These are phyloP conservation scores for Aethina tumida DNA, from an alignment of 1,140 invertebrate genomes.

Conservation along the genomic window DNA sequence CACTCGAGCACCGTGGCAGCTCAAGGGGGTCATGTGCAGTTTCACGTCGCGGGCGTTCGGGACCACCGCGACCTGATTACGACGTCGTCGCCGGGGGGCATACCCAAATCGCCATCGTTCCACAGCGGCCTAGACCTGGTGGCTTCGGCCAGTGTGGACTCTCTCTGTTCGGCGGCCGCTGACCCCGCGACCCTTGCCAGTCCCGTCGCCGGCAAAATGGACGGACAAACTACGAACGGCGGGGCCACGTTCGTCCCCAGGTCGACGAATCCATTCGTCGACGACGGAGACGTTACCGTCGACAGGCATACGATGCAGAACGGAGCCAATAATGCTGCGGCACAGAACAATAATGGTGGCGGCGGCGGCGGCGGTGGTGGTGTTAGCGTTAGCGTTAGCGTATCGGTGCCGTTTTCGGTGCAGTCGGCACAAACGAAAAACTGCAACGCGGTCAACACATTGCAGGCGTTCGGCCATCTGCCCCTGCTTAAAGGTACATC, in stretches of 20 bases:
- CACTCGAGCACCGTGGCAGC: too few relatives aligned
- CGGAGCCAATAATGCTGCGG: too few relatives aligned
- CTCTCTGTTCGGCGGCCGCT: slow-evolving; percentile 40
- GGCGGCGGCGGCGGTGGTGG: background rate
- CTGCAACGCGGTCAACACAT: slow-evolving; percentile 9
- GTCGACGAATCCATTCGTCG: too few relatives aligned
- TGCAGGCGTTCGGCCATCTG: slow-evolving; percentile 18
- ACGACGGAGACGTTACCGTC: too few relatives aligned
- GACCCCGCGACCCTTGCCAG: too few relatives aligned
- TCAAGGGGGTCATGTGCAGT: slow-evolving; percentile 46
- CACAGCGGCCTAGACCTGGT: slow-evolving; percentile 70
- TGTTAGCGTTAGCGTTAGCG: background rate
- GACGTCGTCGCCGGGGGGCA: slow-evolving; percentile 48
- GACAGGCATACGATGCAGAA: too few relatives aligned
- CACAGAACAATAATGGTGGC: background rate
- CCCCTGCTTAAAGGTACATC: slow-evolving; percentile 17
- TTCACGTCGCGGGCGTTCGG: slow-evolving; percentile 43
- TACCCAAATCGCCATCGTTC: slow-evolving; percentile 76
- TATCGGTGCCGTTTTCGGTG: slow-evolving; percentile 3
- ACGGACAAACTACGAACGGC: background rate
- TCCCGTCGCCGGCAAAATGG: background rate
- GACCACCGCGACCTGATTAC: too few relatives aligned
- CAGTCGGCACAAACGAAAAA: slow-evolving; percentile 12
- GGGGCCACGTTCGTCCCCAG: too few relatives aligned
- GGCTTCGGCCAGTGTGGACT: slow-evolving; percentile 44